Evolutionary conservation across 2,797 vertebrate species (phyloP), one percentile per base, ranked within the genome.

Genomic region (Paratrypauchen microcephalus): DNA sequence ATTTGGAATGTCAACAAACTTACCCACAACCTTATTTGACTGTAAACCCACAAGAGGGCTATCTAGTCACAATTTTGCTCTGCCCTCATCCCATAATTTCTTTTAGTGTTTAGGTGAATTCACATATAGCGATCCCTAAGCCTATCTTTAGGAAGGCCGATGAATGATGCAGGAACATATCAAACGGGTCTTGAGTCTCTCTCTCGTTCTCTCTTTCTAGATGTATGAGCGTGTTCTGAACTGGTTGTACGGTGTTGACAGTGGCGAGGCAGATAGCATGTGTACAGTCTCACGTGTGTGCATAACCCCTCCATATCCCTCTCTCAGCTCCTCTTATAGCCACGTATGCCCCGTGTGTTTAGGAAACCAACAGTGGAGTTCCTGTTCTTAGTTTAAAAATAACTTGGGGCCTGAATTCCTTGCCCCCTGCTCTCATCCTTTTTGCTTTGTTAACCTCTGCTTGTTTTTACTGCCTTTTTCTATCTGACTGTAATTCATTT

Each of bases 331-430:
- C 77, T 73, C 65, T 72, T 79, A 62, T 72, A 66, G 73, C 36
- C 50, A 73, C 82, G 73, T 79, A 69, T 86, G 76, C 85, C 72
- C 80, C 68, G 80, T 32, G 82, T 86, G 84, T 90, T 90, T 89
- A 82, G 66, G 84, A 77, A 91, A 86, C 88, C 87, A 92, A 93
- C 90, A 92, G 87, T 81, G 70, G 78, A 88, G 86, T 91, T 92
- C 88, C 87, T 92, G 90, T 91, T 91, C 86, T 87, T 71, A 66
- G 87, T 90, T 85, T 92, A 91, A 92, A 93, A 93, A 92, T 93
- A 91, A 89, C 89, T 87, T 77, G 77, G 55, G 56, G 73, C 87
- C 86, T 82, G 82, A 89, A 90, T 88, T 90, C 83, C 83, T 86
- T 5, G 60, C 66, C 66, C 71, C 63, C 71, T 68, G 48, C 71